Evolutionary conservation across 2,797 vertebrate genomes (phyloP).

Genomic region (Argyrosomus regius): DNA sequence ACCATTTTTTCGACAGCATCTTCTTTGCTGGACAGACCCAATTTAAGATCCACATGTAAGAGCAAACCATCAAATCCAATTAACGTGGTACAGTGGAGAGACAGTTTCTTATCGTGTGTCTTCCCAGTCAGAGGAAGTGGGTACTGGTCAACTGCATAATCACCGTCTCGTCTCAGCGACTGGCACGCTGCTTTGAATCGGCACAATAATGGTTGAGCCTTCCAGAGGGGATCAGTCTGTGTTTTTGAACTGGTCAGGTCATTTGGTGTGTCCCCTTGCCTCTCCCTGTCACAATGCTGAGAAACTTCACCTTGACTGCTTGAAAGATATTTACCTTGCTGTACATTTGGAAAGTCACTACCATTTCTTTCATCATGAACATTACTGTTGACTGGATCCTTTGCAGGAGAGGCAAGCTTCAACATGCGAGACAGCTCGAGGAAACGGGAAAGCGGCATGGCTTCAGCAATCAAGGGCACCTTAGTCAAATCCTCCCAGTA

Average conservation of each 20-base stretch:
- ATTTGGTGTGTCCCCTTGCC: constrained; percentile 10
- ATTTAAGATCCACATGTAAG: constrained; percentile 79
- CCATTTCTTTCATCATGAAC: constrained; percentile 14
- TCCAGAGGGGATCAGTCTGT: constrained; percentile 81
- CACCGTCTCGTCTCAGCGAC: constrained; percentile 67
- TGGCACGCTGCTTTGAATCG: constrained; percentile 80
- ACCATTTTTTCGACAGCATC: constrained; percentile 82
- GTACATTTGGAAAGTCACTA: constrained; percentile 6
- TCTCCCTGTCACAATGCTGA: constrained; percentile 19
- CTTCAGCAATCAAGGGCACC: constrained; percentile 85
- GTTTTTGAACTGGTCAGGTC: constrained; percentile 24
- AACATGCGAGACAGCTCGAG: constrained; percentile 76
- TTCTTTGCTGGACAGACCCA: constrained; percentile 80
- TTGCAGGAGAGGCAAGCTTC: constrained; percentile 68
- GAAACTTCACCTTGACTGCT: constrained; percentile 16
- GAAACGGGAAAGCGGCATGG: constrained; percentile 82
- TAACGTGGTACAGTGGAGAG: constrained; percentile 81
- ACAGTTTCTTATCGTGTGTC: constrained; percentile 58
- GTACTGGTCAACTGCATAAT: constrained; percentile 85
- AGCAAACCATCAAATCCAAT: constrained; percentile 81
- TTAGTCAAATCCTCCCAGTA: constrained; percentile 87
- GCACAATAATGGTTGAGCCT: constrained; percentile 74
- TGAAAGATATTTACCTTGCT: constrained; percentile 3
- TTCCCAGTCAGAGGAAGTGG: constrained; percentile 77
- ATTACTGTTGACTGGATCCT: constrained; percentile 18